A percentile compares a stretch with the other conserved stretches of the same genome.
These are phyloP conservation scores for Scolopax rusticola DNA, from an alignment of 2,797 vertebrate species.

Conservation along the genomic window DNA sequence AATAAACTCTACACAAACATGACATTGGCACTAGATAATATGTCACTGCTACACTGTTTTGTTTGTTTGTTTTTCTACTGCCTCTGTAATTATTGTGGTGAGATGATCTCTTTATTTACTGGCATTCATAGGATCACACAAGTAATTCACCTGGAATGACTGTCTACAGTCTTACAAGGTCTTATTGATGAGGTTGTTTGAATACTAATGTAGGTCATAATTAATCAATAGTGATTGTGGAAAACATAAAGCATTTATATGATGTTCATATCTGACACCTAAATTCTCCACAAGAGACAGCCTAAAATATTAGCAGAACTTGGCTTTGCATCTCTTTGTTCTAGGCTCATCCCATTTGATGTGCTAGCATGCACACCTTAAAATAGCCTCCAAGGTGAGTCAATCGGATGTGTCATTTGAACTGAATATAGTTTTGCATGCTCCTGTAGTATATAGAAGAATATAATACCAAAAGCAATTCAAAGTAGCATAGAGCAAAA, in stretches of 20 bases:
- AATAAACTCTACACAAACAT: neutral
- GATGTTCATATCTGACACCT: neutral
- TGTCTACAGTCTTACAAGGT: neutral
- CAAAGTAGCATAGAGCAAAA: neutral
- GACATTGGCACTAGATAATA: neutral
- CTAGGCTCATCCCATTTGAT: neutral
- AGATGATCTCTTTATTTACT: constrained; percentile 27
- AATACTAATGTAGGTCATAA: constrained; percentile 40
- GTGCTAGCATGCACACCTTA: neutral
- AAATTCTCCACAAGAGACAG: neutral
- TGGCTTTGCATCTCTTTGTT: neutral
- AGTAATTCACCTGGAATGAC: constrained; percentile 49
- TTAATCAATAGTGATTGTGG: constrained; percentile 44
- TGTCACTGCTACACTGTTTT: neutral
- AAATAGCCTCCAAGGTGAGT: neutral
- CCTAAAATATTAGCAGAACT: constrained; percentile 15
- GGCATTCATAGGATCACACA: neutral
- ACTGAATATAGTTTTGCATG: neutral
- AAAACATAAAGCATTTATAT: constrained; percentile 40
- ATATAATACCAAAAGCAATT: neutral
- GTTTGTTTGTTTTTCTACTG: constrained; percentile 24
- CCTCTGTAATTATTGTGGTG: neutral
- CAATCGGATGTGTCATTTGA: neutral
- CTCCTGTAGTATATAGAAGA: neutral
- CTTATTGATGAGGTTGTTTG: neutral